Evolutionary conservation across 2,113 vertebrate genomes (phyloP).

Genomic region (Zingel zingel): DNA sequence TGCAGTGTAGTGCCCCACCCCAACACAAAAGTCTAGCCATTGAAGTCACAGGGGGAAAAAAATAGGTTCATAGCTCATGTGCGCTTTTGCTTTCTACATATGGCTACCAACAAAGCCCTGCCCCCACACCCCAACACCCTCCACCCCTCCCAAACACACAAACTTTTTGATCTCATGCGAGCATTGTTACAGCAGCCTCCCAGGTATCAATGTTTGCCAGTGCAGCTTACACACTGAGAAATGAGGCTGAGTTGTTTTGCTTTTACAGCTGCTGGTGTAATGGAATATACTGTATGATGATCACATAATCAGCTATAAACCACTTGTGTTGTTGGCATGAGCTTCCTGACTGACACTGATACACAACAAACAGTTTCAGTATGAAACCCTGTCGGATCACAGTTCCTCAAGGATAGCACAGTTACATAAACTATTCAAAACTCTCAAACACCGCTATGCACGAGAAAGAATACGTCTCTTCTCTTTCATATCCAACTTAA

Average conservation of each 20-base stretch:
- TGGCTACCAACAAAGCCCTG: slow-evolving; percentile 14
- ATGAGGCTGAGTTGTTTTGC: slow-evolving; percentile 23
- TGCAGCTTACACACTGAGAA: slow-evolving; percentile 29
- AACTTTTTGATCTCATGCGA: slow-evolving; percentile 72
- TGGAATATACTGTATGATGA: slow-evolving; percentile 16
- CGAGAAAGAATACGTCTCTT: slow-evolving; percentile 1
- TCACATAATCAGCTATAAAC: slow-evolving; percentile 32
- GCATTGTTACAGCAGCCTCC: slow-evolving; percentile 47
- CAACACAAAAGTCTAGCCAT: slow-evolving; percentile 74
- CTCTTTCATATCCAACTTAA: slow-evolving; percentile 21
- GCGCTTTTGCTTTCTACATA: slow-evolving; percentile 55
- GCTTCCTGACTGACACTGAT: slow-evolving; percentile 19
- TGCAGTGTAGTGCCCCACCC: slow-evolving; percentile 56
- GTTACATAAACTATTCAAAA: slow-evolving; percentile 6
- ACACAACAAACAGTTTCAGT: slow-evolving; percentile 51
- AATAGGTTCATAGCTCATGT: slow-evolving; percentile 62
- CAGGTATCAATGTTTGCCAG: slow-evolving; percentile 46
- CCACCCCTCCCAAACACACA: not conserved
- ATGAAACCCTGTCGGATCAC: not conserved
- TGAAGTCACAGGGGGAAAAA: slow-evolving; percentile 67
- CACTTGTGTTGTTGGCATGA: slow-evolving; percentile 14
- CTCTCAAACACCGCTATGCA: slow-evolving; percentile 1
- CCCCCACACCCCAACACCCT: not conserved
- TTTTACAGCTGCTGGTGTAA: slow-evolving; percentile 41
- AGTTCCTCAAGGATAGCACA: not conserved